phyloP scores from a whole-genome alignment of 1,140 invertebrate species.

The Aphidius gifuensis region DNA sequence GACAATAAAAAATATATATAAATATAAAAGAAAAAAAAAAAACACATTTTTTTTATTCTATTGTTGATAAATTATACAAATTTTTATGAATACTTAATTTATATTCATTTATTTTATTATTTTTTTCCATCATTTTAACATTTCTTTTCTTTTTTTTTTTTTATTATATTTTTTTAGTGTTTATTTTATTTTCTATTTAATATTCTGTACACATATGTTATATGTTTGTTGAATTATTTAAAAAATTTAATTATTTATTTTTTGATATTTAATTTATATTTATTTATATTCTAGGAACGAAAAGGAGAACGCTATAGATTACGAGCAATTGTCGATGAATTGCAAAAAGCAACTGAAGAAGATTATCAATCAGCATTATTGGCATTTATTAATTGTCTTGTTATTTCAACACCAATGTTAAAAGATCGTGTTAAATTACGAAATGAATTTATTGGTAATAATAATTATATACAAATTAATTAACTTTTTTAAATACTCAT shows the following conservation, averaged over 20 bases:
- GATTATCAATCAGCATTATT: slow-evolving; percentile 89
- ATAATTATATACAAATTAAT: neutral
- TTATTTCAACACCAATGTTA: slow-evolving; percentile 83
- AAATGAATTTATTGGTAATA: slow-evolving; percentile 88
- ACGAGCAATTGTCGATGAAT: slow-evolving; percentile 80
- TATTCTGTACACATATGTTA: neutral
- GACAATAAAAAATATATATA: no score
- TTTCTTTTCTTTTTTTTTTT: no score
- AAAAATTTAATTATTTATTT: neutral
- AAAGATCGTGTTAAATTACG: slow-evolving; percentile 83
- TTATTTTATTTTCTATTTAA: neutral
- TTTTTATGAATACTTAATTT: no score
- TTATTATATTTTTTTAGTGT: neutral
- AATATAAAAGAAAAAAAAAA: no score
- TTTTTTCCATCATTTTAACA: no score
- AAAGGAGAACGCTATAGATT: slow-evolving; percentile 84
- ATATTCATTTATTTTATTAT: no score
- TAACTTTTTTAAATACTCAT: slow-evolving; percentile 1
- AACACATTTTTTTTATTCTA: no score
- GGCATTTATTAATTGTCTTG: slow-evolving; percentile 93
- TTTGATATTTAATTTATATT: slow-evolving; percentile 1
- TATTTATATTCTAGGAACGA: slow-evolving; percentile 60
- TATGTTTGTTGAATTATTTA: neutral
- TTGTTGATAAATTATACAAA: no score
- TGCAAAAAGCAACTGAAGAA: slow-evolving; percentile 71